A percentile compares a stretch with the other conserved stretches of the same genome.
Conservation (phyloP, 92 coral and sea anemone species). For the Porites divaricata region DNA sequence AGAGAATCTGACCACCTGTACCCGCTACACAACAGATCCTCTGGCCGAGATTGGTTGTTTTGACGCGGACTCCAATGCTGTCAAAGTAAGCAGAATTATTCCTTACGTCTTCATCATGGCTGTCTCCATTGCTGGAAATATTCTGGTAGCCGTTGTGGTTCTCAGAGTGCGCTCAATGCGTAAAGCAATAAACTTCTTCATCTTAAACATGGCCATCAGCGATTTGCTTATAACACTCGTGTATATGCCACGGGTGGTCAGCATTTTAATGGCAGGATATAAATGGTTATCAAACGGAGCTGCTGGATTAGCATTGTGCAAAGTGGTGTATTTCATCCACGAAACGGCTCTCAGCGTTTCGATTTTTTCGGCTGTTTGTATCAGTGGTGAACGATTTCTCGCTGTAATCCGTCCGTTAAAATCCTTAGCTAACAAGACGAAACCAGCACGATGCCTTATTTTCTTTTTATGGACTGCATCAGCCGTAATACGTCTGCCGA, state of each 20-base stretch:
- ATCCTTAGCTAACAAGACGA: background rate
- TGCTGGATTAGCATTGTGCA: slow-evolving; percentile 35
- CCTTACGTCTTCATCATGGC: slow-evolving; percentile 45
- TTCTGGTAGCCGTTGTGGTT: slow-evolving; percentile 54
- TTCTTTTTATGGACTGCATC: slow-evolving; percentile 22
- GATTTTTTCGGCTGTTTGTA: slow-evolving; percentile 32
- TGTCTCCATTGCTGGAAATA: slow-evolving; percentile 46
- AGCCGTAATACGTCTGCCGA: slow-evolving; percentile 20
- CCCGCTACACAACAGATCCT: background rate
- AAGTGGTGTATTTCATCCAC: slow-evolving; percentile 39
- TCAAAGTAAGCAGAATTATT: slow-evolving; percentile 34
- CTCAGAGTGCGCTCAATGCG: slow-evolving; percentile 49
- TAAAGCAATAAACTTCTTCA: slow-evolving; percentile 59
- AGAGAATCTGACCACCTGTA: background rate
- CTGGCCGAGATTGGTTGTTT: slow-evolving; percentile 46
- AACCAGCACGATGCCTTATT: slow-evolving; percentile 15
- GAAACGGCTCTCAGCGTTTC: slow-evolving; percentile 39
- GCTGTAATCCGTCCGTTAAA: slow-evolving; percentile 43
- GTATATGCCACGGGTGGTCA: slow-evolving; percentile 36
- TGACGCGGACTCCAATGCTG: slow-evolving; percentile 28
- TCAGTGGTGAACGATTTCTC: slow-evolving; percentile 43
- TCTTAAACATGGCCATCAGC: slow-evolving; percentile 61
- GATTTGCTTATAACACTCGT: slow-evolving; percentile 60
- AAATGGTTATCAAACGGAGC: slow-evolving; percentile 23
- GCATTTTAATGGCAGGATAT: slow-evolving; percentile 29